phyloP scores from a whole-genome alignment of 2,888 invertebrate genomes.

The Meloe dianella region DNA sequence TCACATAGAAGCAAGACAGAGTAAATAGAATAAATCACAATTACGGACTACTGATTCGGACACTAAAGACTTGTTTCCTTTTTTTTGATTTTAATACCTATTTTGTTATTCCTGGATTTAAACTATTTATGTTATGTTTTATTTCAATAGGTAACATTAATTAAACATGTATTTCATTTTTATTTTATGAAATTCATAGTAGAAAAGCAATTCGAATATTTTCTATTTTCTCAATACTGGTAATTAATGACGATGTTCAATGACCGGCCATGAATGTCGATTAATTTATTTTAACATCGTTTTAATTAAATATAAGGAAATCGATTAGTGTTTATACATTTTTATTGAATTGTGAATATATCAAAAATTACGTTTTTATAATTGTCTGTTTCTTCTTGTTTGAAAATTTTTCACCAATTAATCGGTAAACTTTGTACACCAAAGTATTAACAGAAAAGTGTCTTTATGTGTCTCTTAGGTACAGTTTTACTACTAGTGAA shows the following conservation, averaged over 20 bases:
- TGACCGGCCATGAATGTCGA: constrained; percentile 7
- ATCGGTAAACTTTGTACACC: too few relatives aligned
- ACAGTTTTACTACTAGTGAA: too few relatives aligned
- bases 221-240: background rate
- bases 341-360: background rate
- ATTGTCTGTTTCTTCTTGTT: background rate
- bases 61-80: background rate
- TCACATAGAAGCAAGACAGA: constrained; percentile 49
- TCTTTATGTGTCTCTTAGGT: too few relatives aligned
- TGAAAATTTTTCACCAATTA: too few relatives aligned
- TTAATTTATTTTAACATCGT: background rate
- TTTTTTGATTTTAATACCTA: background rate
- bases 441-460: too few relatives aligned
- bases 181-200: background rate
- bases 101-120: background rate
- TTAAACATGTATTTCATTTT: background rate
- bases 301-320: constrained; percentile 1
- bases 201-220: background rate
- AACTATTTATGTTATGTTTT: background rate
- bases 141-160: background rate
- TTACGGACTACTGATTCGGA: constrained; percentile 50
- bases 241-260: constrained; percentile 3
- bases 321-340: background rate
- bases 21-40: constrained; percentile 57
- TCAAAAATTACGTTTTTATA: background rate